Evolutionary conservation across 2,113 vertebrate genomes (phyloP), one percentile per base, ranked within the genome.

Genomic region (Hystrix cristata): DNA sequence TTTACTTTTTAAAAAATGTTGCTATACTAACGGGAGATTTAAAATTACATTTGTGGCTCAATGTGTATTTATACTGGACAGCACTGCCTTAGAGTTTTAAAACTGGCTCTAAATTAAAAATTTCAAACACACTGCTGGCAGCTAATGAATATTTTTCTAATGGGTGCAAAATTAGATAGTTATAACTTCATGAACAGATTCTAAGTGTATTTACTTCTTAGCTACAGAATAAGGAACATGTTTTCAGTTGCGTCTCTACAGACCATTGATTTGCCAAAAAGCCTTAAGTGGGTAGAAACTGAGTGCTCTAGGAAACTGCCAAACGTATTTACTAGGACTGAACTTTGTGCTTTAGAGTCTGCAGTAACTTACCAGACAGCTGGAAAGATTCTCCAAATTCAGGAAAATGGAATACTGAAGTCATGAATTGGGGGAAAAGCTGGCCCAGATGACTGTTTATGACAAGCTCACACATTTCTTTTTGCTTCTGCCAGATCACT

Each of bases 341-440:
- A 94, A 79, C 29, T 64, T 51, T 96, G 55, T 12, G 79, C 38
- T 29, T 93, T 55, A 96, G 13, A 38, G 7, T 51, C 25, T 91
- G 29, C 57, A 93, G 65, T 69, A 23, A 53, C 83, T 92, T 27
- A 95, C 9, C 31, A 96, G 82, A 31, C 72, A 94, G 59, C 60
- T 88, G 78, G 82, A 69, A 62, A 87, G 86, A 57, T 43, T 64
- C 51, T 43, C 53, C 23, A 12, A 57, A 89, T 94, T 85, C 19
- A 82, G 46, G 91, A 95, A 95, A 95, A 96, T 96, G 74, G 86
- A 97, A 94, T 74, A 67, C 79, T 82, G 74, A 62, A 85, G 95
- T 94, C 72, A 87, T 31, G 65, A 85, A 85, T 3, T 21, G 18
- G 19, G 27, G 27, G 3, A 34, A 31, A 64, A 10, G 51, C 87